Evolutionary conservation across 1,140 invertebrate genomes (phyloP).

Genomic region (Anadara kagoshimensis): DNA sequence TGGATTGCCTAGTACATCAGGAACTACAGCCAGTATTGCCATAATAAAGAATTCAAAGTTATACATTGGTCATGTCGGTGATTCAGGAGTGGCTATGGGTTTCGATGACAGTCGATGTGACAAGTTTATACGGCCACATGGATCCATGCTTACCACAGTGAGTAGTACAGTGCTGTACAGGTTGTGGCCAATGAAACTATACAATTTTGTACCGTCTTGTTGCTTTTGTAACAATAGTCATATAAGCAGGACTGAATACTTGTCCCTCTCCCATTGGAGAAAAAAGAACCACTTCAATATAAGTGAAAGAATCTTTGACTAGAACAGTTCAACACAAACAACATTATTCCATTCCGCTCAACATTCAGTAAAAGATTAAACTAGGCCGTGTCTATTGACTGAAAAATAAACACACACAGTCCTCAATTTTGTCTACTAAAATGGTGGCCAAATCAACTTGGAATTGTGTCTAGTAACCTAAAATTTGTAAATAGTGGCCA

Average conservation of each 20-base stretch:
- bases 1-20: constrained; percentile 95
- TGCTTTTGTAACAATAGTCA: neutral
- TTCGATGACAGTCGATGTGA: constrained; percentile 48
- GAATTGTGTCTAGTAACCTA: no score
- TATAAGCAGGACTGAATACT: neutral
- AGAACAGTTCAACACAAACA: no score
- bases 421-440: no score
- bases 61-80: constrained; percentile 98
- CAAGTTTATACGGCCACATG: constrained; percentile 40
- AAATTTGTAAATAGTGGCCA: no score
- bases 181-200: neutral
- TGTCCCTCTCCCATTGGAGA: neutral
- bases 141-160: constrained; percentile 52
- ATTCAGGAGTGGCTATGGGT: constrained; percentile 94
- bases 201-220: neutral
- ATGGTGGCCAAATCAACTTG: no score
- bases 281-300: no score
- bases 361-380: no score
- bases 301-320: no score
- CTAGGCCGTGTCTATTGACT: no score
- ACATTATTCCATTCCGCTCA: no score
- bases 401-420: no score
- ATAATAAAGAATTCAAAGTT: constrained; percentile 96
- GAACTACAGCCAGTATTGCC: constrained; percentile 95
- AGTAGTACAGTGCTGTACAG: neutral